Evolutionary conservation across 2,888 invertebrate species (phyloP), one percentile per base, ranked within the genome.

Genomic region (Chrysolina oricalcia): DNA sequence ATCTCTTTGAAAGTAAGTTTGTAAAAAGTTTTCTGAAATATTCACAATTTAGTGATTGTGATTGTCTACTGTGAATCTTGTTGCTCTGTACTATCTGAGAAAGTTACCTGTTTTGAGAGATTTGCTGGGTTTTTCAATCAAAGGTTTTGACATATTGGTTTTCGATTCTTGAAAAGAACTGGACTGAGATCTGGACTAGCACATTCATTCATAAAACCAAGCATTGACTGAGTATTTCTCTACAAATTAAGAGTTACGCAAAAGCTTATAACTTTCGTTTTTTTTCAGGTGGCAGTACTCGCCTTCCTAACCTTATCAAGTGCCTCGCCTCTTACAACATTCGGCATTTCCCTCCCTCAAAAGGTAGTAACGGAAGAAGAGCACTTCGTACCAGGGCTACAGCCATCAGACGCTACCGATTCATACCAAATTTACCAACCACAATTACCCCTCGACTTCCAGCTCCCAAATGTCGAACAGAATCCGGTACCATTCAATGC

Each of bases 401-500:
- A 59, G 41, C 48, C 65, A 70, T 19, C 63, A 63, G n/a, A 67
- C 75, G 71, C 72, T 41, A 73, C 78, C 53, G 78, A 82, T 53
- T 77, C 79, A 5, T 82, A 79, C 77, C 79, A 79, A 70, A 56
- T 66, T 65, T 78, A 72, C 72, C 78, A 56, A 63, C 67, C 70
- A 6, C 78, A 59, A 53, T 35, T 86, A 48, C 81, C 87, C 0
- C 77, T 85, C 6, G 81, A 80, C 19, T 81, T 87, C 41, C 83
- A 87, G 75, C 73, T 88, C 17, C 88, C 88, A 2, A 83, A 80
- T 67, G 76, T 82, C 53, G 86, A 86, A 71, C 70, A 79, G 11
- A 81, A 86, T 11, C 76, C 77, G n/a, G 67, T 85, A 17, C 87
- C 86, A 4, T 88, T 88, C 80, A 84, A 83, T 79, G 82, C 82